These are phyloP conservation scores for Caranx ignobilis DNA, from an alignment of 2,113 vertebrate genomes.

Conservation along the genomic window DNA sequence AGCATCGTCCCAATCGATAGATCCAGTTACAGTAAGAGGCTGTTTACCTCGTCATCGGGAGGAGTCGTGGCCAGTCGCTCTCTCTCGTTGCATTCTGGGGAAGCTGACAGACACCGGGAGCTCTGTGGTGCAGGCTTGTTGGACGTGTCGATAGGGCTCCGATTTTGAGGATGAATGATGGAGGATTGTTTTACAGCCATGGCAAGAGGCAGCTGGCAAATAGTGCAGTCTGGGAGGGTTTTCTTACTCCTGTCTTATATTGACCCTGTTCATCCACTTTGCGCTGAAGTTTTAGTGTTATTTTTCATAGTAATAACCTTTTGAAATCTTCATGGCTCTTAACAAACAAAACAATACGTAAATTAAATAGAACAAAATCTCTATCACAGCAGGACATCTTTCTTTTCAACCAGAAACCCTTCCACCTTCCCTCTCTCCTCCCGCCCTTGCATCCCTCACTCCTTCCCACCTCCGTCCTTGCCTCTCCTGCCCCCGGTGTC, in stretches of 20 bases:
- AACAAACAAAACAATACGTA: too few species aligned
- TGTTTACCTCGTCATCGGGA: constrained; percentile 53
- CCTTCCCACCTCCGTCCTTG: constrained; percentile 2
- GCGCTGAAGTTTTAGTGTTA: background rate
- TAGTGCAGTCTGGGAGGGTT: background rate
- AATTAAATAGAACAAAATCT: too few species aligned
- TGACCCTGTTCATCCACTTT: background rate
- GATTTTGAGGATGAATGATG: constrained; percentile 21
- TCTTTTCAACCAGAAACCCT: background rate
- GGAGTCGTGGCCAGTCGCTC: constrained; percentile 23
- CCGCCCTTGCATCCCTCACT: background rate
- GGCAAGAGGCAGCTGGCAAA: background rate
- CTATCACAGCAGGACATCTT: background rate
- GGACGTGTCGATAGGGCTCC: constrained; percentile 11
- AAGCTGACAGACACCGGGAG: constrained; percentile 22
- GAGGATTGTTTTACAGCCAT: constrained; percentile 11
- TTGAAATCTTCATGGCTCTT: background rate
- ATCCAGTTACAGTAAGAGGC: constrained; percentile 64
- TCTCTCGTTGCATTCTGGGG: constrained; percentile 58
- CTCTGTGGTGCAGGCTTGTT: constrained; percentile 8
- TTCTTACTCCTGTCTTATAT: background rate
- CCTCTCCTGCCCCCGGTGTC: constrained; percentile 47
- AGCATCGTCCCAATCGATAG: constrained; percentile 48
- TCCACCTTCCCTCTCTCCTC: background rate
- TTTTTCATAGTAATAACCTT: background rate